Base-by-base conservation (phyloP, 1,140 invertebrate species). In the Euura lappo region DNA sequence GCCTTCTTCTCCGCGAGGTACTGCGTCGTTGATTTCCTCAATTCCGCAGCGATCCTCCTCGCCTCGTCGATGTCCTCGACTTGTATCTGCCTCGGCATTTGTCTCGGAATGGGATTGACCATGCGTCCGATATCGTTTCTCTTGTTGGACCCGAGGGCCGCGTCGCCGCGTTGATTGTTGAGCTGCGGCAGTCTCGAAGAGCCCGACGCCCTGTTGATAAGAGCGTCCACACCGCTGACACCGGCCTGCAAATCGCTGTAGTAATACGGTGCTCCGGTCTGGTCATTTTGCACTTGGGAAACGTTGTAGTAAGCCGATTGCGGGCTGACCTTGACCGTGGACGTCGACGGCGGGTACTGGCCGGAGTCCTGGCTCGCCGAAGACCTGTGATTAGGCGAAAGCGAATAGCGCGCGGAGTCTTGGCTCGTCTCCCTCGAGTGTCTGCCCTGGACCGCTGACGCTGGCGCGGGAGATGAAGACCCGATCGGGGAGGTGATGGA, bases 71-170 rank as follows among this genome's bases (percentile, higher is more conserved):
- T 85, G 65, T 83, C 80, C 69, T 83, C 77, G 4, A 83, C 84
- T 70, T 84, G 79, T 44, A 80, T 82, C 75, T 84, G 77, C 80
- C 88, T 72, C 3, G 84, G 84, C 44, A 83, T 78, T 51, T 84
- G 83, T 4, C 80, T 72, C 0, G 78, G 77, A 46, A 95, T 95
- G 3, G 93, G 93, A 83, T 96, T 95, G 47, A 95, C 92, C 77
- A 95, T 94, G 74, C 93, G 90, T 5, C 92, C 92, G 69, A 95
- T 93, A 81, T 94, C 93, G 82, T 89, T 89, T 6, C 92, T 88
- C 88, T 95, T 93, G 82, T 91, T 91, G 75, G 90, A 85, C 45
- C 88, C 87, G 10, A 60, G 1, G 1, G 72, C 71, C 0, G 83
- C 77, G 8, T 85, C 82, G 13, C 88, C 90, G 68, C 93, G 85